Conservation (phyloP, 2,113 vertebrate genomes). For the Thamnaconus septentrionalis region DNA sequence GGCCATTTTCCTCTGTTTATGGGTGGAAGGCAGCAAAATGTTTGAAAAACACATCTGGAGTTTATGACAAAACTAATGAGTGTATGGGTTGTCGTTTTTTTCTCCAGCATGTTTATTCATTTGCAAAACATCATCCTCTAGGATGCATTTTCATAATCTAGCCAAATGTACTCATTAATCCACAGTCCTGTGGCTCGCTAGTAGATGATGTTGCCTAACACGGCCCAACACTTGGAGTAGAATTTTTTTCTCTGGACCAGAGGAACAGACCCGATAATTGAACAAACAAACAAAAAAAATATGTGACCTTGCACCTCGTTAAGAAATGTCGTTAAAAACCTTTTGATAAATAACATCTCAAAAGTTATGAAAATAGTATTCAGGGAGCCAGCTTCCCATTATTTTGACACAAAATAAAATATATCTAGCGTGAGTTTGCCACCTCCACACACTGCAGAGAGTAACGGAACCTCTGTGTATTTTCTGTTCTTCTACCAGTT, state of each 20-base stretch:
- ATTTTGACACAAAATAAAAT: slow-evolving; percentile 64
- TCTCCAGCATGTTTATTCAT: not conserved
- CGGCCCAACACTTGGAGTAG: not conserved
- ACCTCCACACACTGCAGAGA: slow-evolving; percentile 23
- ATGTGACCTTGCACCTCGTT: slow-evolving; percentile 23
- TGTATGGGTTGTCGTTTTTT: not conserved
- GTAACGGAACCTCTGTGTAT: slow-evolving; percentile 2
- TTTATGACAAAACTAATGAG: not conserved
- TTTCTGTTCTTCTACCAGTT: slow-evolving; percentile 20
- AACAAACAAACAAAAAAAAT: not conserved
- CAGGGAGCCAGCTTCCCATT: slow-evolving; percentile 98
- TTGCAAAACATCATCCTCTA: not conserved
- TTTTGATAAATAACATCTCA: slow-evolving; percentile 95
- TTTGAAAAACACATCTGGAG: not conserved
- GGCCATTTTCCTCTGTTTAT: not conserved
- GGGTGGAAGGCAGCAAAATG: too few relatives aligned
- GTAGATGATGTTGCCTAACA: too few relatives aligned
- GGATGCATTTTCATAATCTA: not conserved
- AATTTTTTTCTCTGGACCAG: slow-evolving; percentile 1
- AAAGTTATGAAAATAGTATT: slow-evolving; percentile 86
- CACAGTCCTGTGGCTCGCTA: too few relatives aligned
- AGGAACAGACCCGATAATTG: not conserved
- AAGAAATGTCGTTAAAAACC: slow-evolving; percentile 78
- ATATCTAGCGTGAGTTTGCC: slow-evolving; percentile 36
- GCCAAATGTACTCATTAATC: not conserved